Conservation (phyloP, 2,113 vertebrate genomes). For the Motacilla tschutschensis region DNA sequence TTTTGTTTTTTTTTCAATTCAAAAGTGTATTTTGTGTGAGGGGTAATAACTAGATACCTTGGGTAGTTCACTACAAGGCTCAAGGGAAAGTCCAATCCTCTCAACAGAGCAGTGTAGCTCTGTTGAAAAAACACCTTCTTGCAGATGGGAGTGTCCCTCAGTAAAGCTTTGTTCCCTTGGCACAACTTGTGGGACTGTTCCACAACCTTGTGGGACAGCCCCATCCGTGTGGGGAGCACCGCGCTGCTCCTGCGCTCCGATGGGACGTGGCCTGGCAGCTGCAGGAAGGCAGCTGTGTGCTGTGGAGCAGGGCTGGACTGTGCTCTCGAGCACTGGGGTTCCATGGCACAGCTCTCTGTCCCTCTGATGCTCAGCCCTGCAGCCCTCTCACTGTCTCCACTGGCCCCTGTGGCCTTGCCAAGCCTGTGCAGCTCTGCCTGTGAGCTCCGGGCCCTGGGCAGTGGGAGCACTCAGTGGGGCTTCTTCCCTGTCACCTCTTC, state of each 20-base stretch:
- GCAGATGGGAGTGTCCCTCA: not conserved
- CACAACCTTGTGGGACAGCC: rapidly evolving
- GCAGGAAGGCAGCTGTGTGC: rapidly evolving
- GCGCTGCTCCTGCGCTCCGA: rapidly evolving
- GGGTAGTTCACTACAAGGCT: not conserved
- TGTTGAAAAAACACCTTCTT: not conserved
- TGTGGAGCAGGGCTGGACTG: not conserved
- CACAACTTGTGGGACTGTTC: too few relatives aligned
- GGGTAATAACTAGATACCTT: not conserved
- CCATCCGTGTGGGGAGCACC: not conserved
- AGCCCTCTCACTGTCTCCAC: not conserved
- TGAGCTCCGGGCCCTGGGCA: rapidly evolving
- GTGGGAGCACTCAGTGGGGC: not conserved
- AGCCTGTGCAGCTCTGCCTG: not conserved
- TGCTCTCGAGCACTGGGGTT: rapidly evolving
- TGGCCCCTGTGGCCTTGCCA: not conserved
- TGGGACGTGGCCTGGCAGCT: rapidly evolving
- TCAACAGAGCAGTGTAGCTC: not conserved
- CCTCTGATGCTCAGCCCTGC: not conserved
- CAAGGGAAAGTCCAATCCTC: not conserved
- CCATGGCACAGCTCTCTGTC: not conserved
- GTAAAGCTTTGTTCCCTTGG: not conserved
- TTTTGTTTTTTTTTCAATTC: not conserved
- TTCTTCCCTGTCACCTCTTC: not conserved
- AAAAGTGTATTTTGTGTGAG: not conserved